phyloP scores from a whole-genome alignment of 2,113 vertebrate species.

The Scolopax mira region DNA sequence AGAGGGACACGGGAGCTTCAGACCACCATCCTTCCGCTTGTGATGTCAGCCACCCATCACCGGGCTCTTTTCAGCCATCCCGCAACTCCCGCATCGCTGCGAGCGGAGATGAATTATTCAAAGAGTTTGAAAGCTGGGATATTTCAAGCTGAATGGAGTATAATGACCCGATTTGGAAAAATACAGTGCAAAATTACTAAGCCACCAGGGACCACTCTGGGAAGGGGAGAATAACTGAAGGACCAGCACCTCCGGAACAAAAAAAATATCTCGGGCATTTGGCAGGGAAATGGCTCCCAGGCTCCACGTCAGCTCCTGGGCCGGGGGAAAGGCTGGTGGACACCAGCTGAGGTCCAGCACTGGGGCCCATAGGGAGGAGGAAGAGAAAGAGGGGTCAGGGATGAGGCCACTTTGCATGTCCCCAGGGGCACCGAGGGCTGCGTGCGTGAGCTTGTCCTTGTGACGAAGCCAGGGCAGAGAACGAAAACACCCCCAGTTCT shows the following conservation, averaged over 20 bases:
- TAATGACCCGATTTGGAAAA: background rate
- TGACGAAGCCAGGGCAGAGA: background rate
- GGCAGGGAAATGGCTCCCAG: background rate
- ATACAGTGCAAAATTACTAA: background rate
- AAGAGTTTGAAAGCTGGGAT: background rate
- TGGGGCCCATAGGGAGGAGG: background rate
- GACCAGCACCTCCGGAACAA: background rate
- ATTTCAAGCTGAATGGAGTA: background rate
- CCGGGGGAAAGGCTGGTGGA: background rate
- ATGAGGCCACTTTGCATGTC: background rate
- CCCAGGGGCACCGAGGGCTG: background rate
- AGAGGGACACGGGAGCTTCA: background rate
- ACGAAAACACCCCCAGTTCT: background rate
- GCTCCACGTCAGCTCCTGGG: background rate
- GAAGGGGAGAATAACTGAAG: background rate
- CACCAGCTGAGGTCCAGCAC: background rate
- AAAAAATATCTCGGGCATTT: background rate
- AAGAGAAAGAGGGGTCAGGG: background rate
- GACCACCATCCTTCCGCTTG: rapidly evolving
- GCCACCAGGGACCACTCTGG: background rate
- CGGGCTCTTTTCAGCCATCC: background rate
- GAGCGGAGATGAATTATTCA: background rate
- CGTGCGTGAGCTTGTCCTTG: background rate
- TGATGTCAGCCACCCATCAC: background rate
- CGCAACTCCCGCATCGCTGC: background rate